Evolutionary conservation across 2,113 vertebrate genomes (phyloP).

Genomic region (Camelus bactrianus): DNA sequence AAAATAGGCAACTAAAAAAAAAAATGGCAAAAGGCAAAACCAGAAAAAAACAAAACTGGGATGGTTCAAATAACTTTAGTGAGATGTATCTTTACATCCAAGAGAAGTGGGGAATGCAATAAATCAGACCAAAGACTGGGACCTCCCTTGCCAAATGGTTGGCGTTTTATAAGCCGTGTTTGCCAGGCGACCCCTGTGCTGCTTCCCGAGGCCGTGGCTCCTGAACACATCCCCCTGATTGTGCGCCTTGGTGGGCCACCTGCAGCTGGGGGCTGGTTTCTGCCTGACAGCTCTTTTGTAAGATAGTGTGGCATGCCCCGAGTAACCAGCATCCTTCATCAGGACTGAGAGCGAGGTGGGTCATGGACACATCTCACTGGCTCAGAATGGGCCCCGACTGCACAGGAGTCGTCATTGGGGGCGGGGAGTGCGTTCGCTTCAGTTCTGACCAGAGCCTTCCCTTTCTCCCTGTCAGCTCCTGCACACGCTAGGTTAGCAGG

Average conservation of each 20-base stretch:
- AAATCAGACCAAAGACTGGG: neutral
- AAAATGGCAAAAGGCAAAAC: neutral
- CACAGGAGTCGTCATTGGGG: neutral
- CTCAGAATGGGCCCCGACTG: neutral
- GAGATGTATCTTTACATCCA: neutral
- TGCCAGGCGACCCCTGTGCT: neutral
- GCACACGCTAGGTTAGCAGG: neutral
- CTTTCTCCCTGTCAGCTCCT: neutral
- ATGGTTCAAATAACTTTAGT: neutral
- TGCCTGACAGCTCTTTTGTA: neutral
- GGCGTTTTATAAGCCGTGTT: neutral
- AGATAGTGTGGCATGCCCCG: no score
- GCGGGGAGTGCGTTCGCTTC: fast-evolving
- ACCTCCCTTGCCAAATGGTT: neutral
- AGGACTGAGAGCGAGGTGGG: neutral
- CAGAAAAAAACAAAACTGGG: neutral
- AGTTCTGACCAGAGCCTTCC: neutral
- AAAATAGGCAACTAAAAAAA: neutral
- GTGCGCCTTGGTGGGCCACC: neutral
- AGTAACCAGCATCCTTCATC: neutral
- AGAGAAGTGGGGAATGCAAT: neutral
- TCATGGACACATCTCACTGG: neutral
- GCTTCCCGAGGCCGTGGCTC: neutral
- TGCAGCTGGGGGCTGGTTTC: neutral
- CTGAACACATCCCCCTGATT: neutral